Percentiles rank a stretch among this genome's conserved stretches.
These are phyloP conservation scores for Oophaga sylvatica DNA, from an alignment of 2,797 vertebrate genomes.

Conservation along the genomic window DNA sequence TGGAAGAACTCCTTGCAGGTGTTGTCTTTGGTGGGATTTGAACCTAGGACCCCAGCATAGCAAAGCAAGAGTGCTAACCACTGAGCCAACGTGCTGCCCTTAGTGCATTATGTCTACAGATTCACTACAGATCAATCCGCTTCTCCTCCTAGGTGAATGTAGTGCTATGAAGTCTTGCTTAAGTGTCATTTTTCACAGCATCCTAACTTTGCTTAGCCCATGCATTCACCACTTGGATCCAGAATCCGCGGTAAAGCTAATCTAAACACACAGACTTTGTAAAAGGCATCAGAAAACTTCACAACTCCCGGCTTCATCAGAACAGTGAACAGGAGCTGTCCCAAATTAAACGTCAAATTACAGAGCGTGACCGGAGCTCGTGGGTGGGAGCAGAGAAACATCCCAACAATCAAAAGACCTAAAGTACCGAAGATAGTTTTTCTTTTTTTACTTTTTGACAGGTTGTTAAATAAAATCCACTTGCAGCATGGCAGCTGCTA, in stretches of 20 bases:
- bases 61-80: too few species aligned
- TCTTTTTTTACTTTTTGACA: not conserved
- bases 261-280: not conserved
- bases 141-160: not conserved
- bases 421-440: not conserved
- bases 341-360: conserved; percentile 39
- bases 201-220: not conserved
- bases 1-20: too few species aligned
- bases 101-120: not conserved
- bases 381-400: conserved; percentile 1
- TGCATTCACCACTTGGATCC: not conserved
- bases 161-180: not conserved
- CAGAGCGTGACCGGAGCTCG: not conserved
- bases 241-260: conserved; percentile 22
- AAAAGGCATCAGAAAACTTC: not conserved
- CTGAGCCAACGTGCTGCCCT: too few species aligned
- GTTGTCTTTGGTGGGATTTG: too few species aligned
- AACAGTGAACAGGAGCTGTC: conserved; percentile 6
- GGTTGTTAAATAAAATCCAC: conserved; percentile 7
- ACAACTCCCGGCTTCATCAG: not conserved
- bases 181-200: not conserved
- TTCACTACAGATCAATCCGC: not conserved
- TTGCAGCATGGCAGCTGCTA: not conserved
- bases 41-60: too few species aligned
- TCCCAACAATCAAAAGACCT: not conserved